Evolutionary conservation across 37 sponge, comb jelly and placozoan species (phyloP), one percentile per base, ranked within the genome.

Genomic region (Chondrilla cf. caribensis): DNA sequence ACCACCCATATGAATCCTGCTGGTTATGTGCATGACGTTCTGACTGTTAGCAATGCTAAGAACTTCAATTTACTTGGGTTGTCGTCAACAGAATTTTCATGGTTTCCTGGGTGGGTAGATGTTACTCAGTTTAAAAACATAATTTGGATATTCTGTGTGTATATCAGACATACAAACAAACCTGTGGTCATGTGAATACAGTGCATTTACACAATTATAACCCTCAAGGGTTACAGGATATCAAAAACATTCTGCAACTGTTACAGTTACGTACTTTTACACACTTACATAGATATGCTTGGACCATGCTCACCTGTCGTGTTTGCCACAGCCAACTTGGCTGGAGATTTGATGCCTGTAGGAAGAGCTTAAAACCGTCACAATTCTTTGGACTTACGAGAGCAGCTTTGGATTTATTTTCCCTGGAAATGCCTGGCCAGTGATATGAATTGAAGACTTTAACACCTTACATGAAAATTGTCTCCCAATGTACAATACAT

Each of bases 21-120:
- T 0, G 97, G 97, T 2, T 86, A 88, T 58, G 91, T 96, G 5
- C 97, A 96, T 54, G 93, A 96, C 65, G 93, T 94, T 2, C 88
- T 96, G 54, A 96, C 97, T 37, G 91, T 93, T 71, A 85, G 42
- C 0, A 65, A 86, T 37, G 89, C 86, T 17, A 43, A 35, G 19
- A 72, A 88, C 68, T 38, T 90, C 11, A 54, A 22, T 44, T 77
- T 22, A 3, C 67, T 60, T 0, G 89, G 94, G 1, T 1, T 33
- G 54, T 37, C 89, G 18, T 73, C 91, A 28, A 88, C 84, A 18
- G 87, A 96, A 47, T 70, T 93, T 73, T 87, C 90, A 21, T 96
- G 97, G 97, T 96, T 96, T 68, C 97, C 97, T 22, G 94, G 91
- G 97, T 94, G 22, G 89, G 88, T 62, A n/a, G n/a, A n/a, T n/a